Evolutionary conservation across 2,797 vertebrate genomes (phyloP), one percentile per base, ranked within the genome.

Genomic region (Smutsia gigantea): DNA sequence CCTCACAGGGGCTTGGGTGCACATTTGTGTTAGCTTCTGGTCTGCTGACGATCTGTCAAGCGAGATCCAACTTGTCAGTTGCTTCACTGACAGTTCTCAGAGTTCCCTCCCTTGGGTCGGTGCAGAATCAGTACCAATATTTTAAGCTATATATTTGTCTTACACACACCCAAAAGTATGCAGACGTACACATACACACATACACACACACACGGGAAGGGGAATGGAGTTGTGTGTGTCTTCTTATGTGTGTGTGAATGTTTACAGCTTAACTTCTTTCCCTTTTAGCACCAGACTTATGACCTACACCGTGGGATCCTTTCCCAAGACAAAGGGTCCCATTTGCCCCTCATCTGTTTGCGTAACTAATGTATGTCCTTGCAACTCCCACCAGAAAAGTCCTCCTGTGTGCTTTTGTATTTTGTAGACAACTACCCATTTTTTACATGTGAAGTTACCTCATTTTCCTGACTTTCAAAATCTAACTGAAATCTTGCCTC

Each of bases 121-220:
- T 23, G 17, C 29, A 89, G 46, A 87, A 61, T 89, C 23, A 42
- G 3, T 34, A 63, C 15, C 17, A 51, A n/a, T 68, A n/a, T 78
- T 63, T 93, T 90, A 87, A 94, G n/a, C 18, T 61, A 79, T 29
- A 2, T 23, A 75, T 93, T 82, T 95, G 64, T 59, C 25, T 34
- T 11, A 27, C 14, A 55, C 31, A 2, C 7, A 59, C 2, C 72
- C 3, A 51, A 17, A 72, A n/a, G 63, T 18, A 12, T 14, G 69
- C 46, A 23, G 25, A 27, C 1, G 68, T 4, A 27, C 15, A 55
- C 17, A 27, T 9, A 49, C 7, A 39, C 10, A 55, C 1, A 39
- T 2, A 4, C 0, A 11, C 25, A 18, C 23, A 17, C 23, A 25
- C 6, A 19, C 5, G 21, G 18, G 5, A 12, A 12, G 66, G 10